Base-by-base conservation (phyloP, 2,797 vertebrate species). In the Distichodus sexfasciatus region DNA sequence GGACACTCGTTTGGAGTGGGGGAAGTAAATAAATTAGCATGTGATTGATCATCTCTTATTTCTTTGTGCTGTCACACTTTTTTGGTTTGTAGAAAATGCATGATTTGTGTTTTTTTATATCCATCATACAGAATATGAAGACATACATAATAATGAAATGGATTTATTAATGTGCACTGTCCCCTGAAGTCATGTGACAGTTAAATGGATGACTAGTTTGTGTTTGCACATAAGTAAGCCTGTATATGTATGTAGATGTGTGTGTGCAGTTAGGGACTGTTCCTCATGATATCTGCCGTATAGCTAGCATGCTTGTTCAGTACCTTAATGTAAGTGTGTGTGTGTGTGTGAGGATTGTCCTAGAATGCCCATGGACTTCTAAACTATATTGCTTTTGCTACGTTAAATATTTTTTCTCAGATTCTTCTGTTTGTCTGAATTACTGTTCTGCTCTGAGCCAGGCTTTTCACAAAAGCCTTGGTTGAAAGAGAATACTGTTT, bases 121-220 rank as follows among this genome's bases (percentile, higher is more conserved):
- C 86, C 85, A 89, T 91, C 89, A 91, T 70, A 60, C 84, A 79
- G 76, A 87, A 86, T 87, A 86, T 83, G 86, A 90, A 92, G 88
- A 91, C 87, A 85, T 91, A 87, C 89, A 90, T 90, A 90, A 86
- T 90, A 90, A 90, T 89, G 87, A 89, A 89, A 85, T 85, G 83
- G 86, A 90, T 92, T 90, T 90, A 87, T 90, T 88, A 91, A 88
- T 86, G 76, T 84, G 85, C 70, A 87, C 81, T 88, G 89, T 92
- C 89, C 90, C 88, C 89, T 74, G 84, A 84, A 92, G 89, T 90
- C 85, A 88, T 88, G 75, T 87, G 87, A 90, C 88, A 89, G 84
- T 88, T 76, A 89, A 91, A 89, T 88, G 80, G 87, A 91, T 90
- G 87, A 81, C 86, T 88, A 79, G 53, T 78, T 81, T 87, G n/a